Conservation (phyloP, 2,797 vertebrate species). For the Gobio occitaniae region DNA sequence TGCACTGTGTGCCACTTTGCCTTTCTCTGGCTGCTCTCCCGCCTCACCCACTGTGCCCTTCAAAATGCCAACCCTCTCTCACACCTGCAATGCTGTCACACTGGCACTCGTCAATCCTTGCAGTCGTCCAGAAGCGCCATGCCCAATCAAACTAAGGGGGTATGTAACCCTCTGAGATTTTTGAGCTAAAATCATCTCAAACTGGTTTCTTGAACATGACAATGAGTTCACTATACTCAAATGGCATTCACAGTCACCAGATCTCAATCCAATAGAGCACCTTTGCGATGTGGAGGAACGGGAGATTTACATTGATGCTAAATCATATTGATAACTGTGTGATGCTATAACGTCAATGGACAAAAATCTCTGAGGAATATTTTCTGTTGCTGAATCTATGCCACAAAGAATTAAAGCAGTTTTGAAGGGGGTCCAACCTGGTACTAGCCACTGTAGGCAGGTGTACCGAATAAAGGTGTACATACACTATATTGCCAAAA, state of each 20-base stretch:
- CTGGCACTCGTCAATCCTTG: constrained; percentile 48
- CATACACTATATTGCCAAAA: not conserved
- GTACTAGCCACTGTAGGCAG: not conserved
- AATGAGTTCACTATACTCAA: no score
- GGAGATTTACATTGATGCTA: constrained; percentile 47
- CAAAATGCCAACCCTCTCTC: constrained; percentile 55
- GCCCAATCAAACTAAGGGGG: constrained; percentile 1
- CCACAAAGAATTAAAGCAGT: not conserved
- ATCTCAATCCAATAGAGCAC: constrained; percentile 10
- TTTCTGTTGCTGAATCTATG: not conserved
- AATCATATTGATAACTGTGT: no score
- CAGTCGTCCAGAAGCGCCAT: constrained; percentile 13
- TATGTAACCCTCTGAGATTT: no score
- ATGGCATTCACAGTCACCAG: not conserved
- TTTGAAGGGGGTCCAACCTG: not conserved
- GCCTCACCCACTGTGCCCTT: constrained; percentile 54
- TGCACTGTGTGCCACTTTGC: constrained; percentile 50
- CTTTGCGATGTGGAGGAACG: constrained; percentile 60
- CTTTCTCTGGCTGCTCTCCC: constrained; percentile 51
- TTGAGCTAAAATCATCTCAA: not conserved
- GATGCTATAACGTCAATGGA: not conserved
- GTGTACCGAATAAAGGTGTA: not conserved
- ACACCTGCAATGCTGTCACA: constrained; percentile 59
- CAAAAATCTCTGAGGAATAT: not conserved
- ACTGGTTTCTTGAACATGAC: no score